Conservation (phyloP, 2,888 invertebrate genomes). For the Drosophila niveifrons region DNA sequence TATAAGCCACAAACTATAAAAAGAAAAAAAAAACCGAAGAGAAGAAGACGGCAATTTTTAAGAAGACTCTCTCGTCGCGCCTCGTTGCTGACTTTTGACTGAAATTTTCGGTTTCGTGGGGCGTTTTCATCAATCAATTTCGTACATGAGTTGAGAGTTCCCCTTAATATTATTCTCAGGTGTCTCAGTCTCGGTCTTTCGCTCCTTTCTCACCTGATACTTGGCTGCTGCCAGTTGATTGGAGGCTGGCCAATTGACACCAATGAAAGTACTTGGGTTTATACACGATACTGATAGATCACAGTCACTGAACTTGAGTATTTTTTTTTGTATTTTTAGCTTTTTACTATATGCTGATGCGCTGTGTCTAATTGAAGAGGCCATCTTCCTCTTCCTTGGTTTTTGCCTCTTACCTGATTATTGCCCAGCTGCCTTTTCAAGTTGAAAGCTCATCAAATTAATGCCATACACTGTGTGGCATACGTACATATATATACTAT, state of each 20-base stretch:
- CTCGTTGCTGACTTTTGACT: slow-evolving; percentile 13
- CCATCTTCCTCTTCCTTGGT: not conserved
- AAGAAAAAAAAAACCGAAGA: too few species aligned
- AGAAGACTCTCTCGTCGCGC: not conserved
- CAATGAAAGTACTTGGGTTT: slow-evolving; percentile 52
- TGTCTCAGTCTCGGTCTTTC: slow-evolving; percentile 18
- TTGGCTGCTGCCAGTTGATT: slow-evolving; percentile 19
- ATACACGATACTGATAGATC: slow-evolving; percentile 42
- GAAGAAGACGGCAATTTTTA: slow-evolving; percentile 57
- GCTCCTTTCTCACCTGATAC: slow-evolving; percentile 18
- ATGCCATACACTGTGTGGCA: not conserved
- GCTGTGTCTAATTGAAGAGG: slow-evolving; percentile 44
- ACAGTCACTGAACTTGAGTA: slow-evolving; percentile 52
- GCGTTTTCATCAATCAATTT: slow-evolving; percentile 81
- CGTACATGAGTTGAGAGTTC: slow-evolving; percentile 45
- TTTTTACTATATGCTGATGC: slow-evolving; percentile 9
- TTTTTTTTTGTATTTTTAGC: not conserved
- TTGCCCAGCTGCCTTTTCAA: not conserved
- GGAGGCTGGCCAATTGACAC: slow-evolving; percentile 66
- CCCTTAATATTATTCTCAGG: slow-evolving; percentile 23
- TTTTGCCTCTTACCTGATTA: not conserved
- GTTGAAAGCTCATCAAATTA: slow-evolving; percentile 17
- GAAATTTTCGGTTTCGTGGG: slow-evolving; percentile 37
- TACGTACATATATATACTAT: slow-evolving; percentile 1
- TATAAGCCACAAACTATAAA: slow-evolving; percentile 59